Conservation (phyloP, 2,797 vertebrate genomes). For the Spondyliosoma cantharus region DNA sequence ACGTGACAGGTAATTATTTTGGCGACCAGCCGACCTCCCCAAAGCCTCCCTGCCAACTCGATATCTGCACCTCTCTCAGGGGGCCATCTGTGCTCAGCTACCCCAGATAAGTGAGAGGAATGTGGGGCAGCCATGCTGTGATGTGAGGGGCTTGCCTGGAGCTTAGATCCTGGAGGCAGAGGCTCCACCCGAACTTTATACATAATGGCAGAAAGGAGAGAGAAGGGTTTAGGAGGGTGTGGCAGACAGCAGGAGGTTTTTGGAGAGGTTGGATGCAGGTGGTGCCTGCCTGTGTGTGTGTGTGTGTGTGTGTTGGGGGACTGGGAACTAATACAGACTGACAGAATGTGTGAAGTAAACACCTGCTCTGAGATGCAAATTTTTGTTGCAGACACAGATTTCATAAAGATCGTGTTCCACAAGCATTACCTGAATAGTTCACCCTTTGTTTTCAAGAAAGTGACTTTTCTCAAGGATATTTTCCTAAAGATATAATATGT, state of each 20-base stretch:
- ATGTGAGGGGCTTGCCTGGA: constrained; percentile 50
- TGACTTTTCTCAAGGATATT: no score
- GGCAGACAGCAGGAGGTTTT: constrained; percentile 33
- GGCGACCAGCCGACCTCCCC: constrained; percentile 59
- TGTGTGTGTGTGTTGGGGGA: neutral
- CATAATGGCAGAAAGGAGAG: constrained; percentile 39
- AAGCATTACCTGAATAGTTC: neutral
- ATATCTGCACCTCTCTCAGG: constrained; percentile 65
- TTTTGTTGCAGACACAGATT: neutral
- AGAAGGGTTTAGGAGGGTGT: constrained; percentile 44
- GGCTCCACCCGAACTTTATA: constrained; percentile 43
- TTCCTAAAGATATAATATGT: no score
- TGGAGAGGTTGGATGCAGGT: constrained; percentile 31
- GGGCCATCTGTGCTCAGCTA: constrained; percentile 65
- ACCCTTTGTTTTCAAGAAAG: neutral
- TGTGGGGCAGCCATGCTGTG: constrained; percentile 66
- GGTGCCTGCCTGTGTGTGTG: neutral
- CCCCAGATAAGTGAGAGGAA: constrained; percentile 76
- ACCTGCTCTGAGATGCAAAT: constrained; percentile 19
- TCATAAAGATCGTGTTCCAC: neutral
- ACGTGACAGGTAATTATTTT: constrained; percentile 83
- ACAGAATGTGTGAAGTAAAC: constrained; percentile 15
- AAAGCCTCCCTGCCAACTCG: constrained; percentile 52
- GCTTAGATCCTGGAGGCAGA: constrained; percentile 49
- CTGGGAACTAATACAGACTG: neutral